phyloP scores from a whole-genome alignment of 64 coral and sea anemone species.

The Porites australiensis region DNA sequence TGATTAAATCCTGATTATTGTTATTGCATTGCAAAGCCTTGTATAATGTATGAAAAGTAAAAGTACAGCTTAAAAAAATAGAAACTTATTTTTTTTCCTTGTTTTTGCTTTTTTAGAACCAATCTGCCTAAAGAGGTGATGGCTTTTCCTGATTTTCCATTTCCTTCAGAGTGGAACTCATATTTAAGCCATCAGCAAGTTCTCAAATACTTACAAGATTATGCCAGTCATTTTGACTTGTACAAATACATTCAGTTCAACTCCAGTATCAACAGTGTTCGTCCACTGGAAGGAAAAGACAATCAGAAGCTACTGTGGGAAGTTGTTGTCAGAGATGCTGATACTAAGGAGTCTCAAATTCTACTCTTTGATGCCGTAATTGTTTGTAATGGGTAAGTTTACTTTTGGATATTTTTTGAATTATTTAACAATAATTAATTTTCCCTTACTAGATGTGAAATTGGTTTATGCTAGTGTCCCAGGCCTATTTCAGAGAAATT shows the following conservation, averaged over 20 bases:
- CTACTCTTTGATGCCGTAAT: neutral
- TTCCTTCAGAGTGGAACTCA: conserved; percentile 9
- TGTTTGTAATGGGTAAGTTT: conserved; percentile 13
- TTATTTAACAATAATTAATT: neutral
- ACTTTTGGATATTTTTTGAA: neutral
- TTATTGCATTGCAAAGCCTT: too few species aligned
- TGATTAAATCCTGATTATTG: too few species aligned
- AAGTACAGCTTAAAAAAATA: too few species aligned
- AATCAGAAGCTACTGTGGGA: neutral
- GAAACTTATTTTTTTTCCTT: neutral
- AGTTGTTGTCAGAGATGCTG: conserved; percentile 4
- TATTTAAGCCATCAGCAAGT: conserved; percentile 57
- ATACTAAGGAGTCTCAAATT: neutral
- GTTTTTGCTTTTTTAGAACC: conserved; percentile 9
- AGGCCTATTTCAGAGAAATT: too few species aligned
- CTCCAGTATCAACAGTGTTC: conserved; percentile 5
- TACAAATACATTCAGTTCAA: conserved; percentile 53
- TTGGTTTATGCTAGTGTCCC: too few species aligned
- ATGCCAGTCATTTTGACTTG: conserved; percentile 59
- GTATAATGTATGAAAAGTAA: too few species aligned
- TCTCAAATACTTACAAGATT: conserved; percentile 57
- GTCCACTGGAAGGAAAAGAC: neutral
- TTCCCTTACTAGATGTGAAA: too few species aligned
- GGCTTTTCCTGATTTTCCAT: conserved; percentile 62
- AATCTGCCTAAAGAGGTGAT: conserved; percentile 78